A percentile compares a stretch with the other conserved stretches of the same genome.
These are phyloP conservation scores for Drosophila paramelanica DNA, from an alignment of 2,888 invertebrate genomes.

Conservation along the genomic window DNA sequence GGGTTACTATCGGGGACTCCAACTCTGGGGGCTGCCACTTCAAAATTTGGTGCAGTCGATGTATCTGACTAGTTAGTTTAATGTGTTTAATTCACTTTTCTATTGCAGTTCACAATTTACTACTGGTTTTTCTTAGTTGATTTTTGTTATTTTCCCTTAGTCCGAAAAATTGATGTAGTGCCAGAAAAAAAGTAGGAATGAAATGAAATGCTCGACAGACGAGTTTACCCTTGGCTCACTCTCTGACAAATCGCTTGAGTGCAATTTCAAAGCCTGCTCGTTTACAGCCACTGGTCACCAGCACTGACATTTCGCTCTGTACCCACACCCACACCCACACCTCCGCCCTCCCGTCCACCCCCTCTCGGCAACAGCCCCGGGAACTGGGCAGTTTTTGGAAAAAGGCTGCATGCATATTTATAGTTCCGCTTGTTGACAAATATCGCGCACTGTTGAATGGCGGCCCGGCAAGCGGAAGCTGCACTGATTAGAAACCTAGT, in stretches of 20 bases:
- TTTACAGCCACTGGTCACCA: slow-evolving; percentile 23
- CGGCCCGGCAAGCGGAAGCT: slow-evolving; percentile 74
- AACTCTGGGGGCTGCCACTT: slow-evolving; percentile 34
- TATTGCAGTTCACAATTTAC: slow-evolving; percentile 49
- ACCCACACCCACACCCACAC: no score
- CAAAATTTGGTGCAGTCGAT: slow-evolving; percentile 40
- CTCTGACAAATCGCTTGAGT: slow-evolving; percentile 46
- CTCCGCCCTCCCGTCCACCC: no score
- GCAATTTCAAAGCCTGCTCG: slow-evolving; percentile 60
- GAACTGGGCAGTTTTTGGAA: background rate
- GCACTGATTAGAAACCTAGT: slow-evolving; percentile 82
- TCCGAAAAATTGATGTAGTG: slow-evolving; percentile 56
- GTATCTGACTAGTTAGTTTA: slow-evolving; percentile 22
- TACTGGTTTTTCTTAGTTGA: slow-evolving; percentile 39
- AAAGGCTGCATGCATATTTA: slow-evolving; percentile 78
- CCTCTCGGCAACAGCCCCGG: no score
- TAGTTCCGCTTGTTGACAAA: slow-evolving; percentile 83
- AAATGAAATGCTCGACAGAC: slow-evolving; percentile 56
- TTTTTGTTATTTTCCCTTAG: slow-evolving; percentile 50
- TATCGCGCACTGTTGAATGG: slow-evolving; percentile 70
- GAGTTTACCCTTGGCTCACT: slow-evolving; percentile 28
- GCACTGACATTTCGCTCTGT: background rate
- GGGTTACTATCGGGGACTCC: slow-evolving; percentile 18
- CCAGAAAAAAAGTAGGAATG: slow-evolving; percentile 56
- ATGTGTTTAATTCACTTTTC: slow-evolving; percentile 38